Percentiles rank a stretch among this genome's conserved stretches.
Conservation (phyloP, 2,797 vertebrate species). For the Erithacus rubecula region DNA sequence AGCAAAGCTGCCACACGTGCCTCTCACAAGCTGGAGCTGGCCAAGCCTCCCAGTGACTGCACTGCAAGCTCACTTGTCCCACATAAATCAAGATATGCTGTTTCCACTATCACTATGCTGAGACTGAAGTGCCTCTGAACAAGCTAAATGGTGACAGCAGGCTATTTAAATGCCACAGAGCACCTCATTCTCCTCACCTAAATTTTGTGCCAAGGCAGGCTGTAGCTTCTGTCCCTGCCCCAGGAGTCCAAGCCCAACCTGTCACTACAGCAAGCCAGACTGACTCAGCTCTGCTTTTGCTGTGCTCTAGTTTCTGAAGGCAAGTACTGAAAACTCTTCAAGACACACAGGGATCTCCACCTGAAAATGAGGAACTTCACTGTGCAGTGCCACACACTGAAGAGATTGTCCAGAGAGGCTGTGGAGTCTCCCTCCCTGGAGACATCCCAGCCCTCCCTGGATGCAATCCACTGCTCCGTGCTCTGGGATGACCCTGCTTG, state of each 20-base stretch:
- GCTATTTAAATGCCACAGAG: not conserved
- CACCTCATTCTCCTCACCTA: not conserved
- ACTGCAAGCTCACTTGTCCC: not conserved
- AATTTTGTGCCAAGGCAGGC: not conserved
- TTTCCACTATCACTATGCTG: not conserved
- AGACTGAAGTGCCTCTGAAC: not conserved
- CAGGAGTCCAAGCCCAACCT: not conserved
- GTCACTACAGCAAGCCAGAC: not conserved
- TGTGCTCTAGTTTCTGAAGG: not conserved
- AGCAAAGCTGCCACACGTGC: not conserved
- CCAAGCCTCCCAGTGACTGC: not conserved
- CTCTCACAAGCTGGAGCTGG: not conserved
- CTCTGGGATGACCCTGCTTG: not conserved
- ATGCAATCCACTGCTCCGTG: not conserved
- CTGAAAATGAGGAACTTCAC: not conserved
- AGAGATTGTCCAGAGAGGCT: not conserved
- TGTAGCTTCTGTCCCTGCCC: not conserved
- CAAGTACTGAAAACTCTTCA: not conserved
- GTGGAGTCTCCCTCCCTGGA: not conserved
- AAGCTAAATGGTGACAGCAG: not conserved
- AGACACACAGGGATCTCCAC: not conserved
- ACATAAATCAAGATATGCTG: not conserved
- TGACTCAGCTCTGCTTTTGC: not conserved
- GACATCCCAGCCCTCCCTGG: not conserved
- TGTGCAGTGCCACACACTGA: not conserved